These are phyloP conservation scores for Dissostichus mawsoni DNA, from an alignment of 2,113 vertebrate genomes.

Conservation along the genomic window DNA sequence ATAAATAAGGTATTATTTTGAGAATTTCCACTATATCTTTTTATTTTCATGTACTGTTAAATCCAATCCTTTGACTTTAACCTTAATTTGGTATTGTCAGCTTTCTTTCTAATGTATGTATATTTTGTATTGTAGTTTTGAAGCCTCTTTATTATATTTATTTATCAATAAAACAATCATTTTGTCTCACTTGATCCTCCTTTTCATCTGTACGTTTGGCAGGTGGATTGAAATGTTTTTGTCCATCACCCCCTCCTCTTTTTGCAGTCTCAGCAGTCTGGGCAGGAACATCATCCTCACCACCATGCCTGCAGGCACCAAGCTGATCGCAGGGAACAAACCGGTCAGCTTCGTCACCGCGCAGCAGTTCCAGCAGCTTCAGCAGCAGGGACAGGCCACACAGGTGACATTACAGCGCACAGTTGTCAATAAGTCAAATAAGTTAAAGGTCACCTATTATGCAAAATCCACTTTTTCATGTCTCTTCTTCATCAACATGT, in stretches of 20 bases:
- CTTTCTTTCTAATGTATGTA: not conserved
- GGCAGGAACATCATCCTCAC: slow-evolving; percentile 98
- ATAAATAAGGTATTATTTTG: not conserved
- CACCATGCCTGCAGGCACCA: slow-evolving; percentile 96
- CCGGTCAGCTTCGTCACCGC: slow-evolving; percentile 97
- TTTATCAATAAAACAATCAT: not conserved
- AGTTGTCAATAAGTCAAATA: not conserved
- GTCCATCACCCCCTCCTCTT: not conserved
- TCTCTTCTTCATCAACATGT: too few species aligned
- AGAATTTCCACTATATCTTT: not conserved
- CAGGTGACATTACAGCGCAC: slow-evolving; percentile 84
- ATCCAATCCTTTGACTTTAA: not conserved
- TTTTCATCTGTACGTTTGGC: not conserved
- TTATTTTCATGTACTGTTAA: not conserved
- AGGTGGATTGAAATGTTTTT: not conserved
- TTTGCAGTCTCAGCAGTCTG: slow-evolving; percentile 89
- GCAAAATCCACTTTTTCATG: too few species aligned
- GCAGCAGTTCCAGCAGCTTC: slow-evolving; percentile 97
- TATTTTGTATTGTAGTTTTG: slow-evolving; percentile 3
- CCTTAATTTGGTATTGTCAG: too few species aligned
- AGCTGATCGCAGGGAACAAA: slow-evolving; percentile 96
- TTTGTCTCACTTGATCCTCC: not conserved
- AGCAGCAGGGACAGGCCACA: slow-evolving; percentile 97
- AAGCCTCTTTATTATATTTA: slow-evolving; percentile 1
- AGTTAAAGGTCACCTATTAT: too few species aligned